Evolutionary conservation across 2,797 vertebrate species (phyloP).

Genomic region (Lophius americanus): DNA sequence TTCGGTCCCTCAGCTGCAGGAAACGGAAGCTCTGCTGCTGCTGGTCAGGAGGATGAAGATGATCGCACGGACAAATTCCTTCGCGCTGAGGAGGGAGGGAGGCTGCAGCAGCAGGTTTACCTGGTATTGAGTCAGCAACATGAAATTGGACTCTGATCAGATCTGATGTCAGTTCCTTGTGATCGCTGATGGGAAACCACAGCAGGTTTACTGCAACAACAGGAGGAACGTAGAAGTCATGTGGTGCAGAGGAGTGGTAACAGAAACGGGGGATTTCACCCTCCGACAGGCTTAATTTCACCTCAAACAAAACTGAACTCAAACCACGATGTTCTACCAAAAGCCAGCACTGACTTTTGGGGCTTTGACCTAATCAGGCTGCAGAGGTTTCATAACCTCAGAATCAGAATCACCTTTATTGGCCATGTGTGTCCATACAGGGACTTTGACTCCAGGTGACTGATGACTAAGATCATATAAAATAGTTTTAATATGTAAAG

Average conservation of each 20-base stretch:
- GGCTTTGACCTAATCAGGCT: too few relatives aligned
- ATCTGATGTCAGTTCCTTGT: not conserved
- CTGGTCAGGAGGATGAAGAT: not conserved
- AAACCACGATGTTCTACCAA: too few relatives aligned
- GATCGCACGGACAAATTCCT: not conserved
- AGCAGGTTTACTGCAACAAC: not conserved
- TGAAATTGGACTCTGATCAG: constrained; percentile 14
- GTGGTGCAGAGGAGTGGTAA: not conserved
- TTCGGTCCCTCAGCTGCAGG: constrained; percentile 19
- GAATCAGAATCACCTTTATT: too few relatives aligned
- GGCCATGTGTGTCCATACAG: too few relatives aligned
- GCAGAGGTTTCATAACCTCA: too few relatives aligned
- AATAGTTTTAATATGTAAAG: too few relatives aligned
- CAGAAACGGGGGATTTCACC: too few relatives aligned
- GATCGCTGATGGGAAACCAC: not conserved
- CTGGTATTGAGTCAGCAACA: constrained; percentile 8
- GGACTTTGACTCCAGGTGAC: too few relatives aligned
- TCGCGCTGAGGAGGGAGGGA: not conserved
- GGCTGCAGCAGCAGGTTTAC: constrained; percentile 8
- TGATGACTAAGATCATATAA: too few relatives aligned
- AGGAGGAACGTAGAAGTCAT: not conserved
- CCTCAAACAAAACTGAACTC: too few relatives aligned
- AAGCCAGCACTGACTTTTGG: too few relatives aligned
- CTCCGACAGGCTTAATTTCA: too few relatives aligned
- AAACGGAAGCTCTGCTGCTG: constrained; percentile 1